A percentile compares a stretch with the other conserved stretches of the same genome.
Conservation (phyloP, 1,140 invertebrate species). For the Trachymyrmex septentrionalis region DNA sequence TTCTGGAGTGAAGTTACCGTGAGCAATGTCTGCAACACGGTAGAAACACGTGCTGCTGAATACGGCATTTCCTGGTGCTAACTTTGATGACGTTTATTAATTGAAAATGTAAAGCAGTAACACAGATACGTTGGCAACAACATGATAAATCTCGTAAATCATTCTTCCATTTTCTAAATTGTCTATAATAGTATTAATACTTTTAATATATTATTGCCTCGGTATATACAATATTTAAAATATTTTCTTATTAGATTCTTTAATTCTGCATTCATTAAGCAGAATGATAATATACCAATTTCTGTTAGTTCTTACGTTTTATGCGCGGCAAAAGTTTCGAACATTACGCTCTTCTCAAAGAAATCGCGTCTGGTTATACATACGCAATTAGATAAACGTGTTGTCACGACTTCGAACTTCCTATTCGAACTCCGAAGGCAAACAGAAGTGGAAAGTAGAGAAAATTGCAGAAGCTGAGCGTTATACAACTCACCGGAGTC, state of each 20-base stretch:
- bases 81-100: slow-evolving; percentile 18
- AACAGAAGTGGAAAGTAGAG: not conserved
- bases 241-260: not conserved
- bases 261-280: not conserved
- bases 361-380: not conserved
- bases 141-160: not conserved
- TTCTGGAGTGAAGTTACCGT: slow-evolving; percentile 86
- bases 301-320: not conserved
- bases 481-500: slow-evolving; percentile 86
- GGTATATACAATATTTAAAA: not conserved
- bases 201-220: not conserved
- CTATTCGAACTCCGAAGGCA: not conserved
- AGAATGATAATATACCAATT: not conserved
- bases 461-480: slow-evolving; percentile 10
- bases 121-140: not conserved
- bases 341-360: slow-evolving; percentile 1
- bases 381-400: slow-evolving; percentile 6
- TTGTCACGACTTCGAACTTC: slow-evolving; percentile 28
- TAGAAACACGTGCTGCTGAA: slow-evolving; percentile 44
- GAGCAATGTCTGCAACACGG: slow-evolving; percentile 83
- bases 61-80: not conserved
- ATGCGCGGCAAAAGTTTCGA: not conserved
- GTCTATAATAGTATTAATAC: not conserved
- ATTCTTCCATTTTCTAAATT: not conserved
- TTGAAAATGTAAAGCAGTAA: not conserved